Conservation (phyloP, 2,113 vertebrate species). For the Takifugu bimaculatus region DNA sequence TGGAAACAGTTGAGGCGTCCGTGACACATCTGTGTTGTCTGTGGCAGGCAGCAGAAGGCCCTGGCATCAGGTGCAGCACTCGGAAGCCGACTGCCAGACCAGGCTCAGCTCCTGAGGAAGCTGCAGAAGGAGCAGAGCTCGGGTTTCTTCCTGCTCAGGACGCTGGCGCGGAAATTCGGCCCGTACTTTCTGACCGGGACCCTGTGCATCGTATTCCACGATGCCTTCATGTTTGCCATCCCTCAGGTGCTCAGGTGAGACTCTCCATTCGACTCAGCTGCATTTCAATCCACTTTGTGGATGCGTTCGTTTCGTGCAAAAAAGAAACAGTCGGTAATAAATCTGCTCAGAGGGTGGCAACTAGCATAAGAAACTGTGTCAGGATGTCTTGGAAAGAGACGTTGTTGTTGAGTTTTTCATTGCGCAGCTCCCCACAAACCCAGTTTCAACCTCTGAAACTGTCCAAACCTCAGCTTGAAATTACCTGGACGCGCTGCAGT, state of each 20-base stretch:
- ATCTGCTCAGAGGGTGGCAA: background rate
- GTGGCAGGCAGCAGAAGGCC: conserved; percentile 68
- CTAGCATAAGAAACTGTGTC: conserved; percentile 16
- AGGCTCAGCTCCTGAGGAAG: conserved; percentile 79
- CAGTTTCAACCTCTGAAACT: conserved; percentile 15
- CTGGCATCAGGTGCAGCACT: conserved; percentile 44
- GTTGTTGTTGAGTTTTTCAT: conserved; percentile 34
- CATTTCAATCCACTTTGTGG: background rate
- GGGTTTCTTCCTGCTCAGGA: conserved; percentile 77
- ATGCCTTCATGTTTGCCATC: conserved; percentile 85
- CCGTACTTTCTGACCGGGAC: conserved; percentile 83
- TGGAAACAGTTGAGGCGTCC: conserved; percentile 27
- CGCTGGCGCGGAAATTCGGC: conserved; percentile 79
- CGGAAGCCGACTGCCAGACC: conserved; percentile 69
- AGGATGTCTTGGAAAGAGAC: conserved; percentile 31
- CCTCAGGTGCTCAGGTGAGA: conserved; percentile 87
- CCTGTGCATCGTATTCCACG: conserved; percentile 78
- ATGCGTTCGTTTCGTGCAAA: background rate
- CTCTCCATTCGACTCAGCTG: background rate
- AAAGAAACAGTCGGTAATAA: background rate
- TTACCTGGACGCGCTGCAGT: conserved; percentile 34
- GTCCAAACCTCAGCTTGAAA: conserved; percentile 47
- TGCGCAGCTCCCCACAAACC: conserved; percentile 36
- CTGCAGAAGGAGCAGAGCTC: conserved; percentile 68
- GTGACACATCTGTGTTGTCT: conserved; percentile 35